phyloP scores from a whole-genome alignment of 2,797 vertebrate species.

The Vireo griseus region DNA sequence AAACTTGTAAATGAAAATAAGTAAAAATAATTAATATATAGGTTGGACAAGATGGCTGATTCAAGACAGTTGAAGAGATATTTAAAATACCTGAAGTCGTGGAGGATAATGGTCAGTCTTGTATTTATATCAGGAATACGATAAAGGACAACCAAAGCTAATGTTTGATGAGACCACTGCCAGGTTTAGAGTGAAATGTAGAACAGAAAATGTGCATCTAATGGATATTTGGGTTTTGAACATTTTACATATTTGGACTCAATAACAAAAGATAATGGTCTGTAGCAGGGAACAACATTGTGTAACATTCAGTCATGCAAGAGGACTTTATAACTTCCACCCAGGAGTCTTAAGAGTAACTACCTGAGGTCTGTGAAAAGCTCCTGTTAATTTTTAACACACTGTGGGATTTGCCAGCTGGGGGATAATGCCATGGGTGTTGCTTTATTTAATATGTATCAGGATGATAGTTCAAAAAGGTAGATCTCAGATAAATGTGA shows the following conservation, averaged over 20 bases:
- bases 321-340: not conserved
- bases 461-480: not conserved
- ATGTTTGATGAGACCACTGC: not conserved
- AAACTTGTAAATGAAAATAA: not conserved
- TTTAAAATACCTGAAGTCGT: not conserved
- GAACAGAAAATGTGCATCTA: not conserved
- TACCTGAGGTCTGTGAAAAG: not conserved
- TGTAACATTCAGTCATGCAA: not conserved
- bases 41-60: rapidly evolving
- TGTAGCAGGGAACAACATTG: not conserved
- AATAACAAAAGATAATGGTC: not conserved
- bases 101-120: not conserved
- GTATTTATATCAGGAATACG: not conserved
- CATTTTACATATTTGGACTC: not conserved
- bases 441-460: not conserved
- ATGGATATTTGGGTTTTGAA: not conserved
- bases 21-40: not conserved
- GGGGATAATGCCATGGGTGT: not conserved
- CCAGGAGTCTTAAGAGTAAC: not conserved
- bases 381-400: not conserved
- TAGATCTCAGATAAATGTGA: not conserved
- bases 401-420: not conserved
- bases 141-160: not conserved
- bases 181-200: not conserved
- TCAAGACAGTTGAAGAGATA: not conserved